Base-by-base conservation (phyloP, 1,140 invertebrate species). In the Drosophila willistoni region DNA sequence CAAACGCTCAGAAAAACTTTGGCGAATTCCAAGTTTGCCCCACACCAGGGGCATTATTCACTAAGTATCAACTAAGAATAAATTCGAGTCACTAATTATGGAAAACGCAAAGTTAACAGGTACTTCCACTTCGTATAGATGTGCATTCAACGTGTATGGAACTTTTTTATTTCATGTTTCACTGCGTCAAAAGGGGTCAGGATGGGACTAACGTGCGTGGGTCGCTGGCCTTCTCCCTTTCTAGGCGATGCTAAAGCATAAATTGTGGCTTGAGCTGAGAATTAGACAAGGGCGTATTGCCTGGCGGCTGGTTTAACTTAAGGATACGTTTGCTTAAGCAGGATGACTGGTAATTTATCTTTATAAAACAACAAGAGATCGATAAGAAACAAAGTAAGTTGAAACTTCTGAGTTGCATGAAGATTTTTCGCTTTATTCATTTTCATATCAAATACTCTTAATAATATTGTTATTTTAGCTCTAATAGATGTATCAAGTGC, bases 111-210 rank as follows among this genome's bases (percentile, higher is more conserved):
- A 7, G 17, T 2, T 51, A 51, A 51, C 2, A 51, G 44, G 44
- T 51, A 51, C 22, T 12, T 51, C 0, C 2, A 3, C n/a, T 19
- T 51, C 44, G 44, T 22, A 51, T 51, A 51, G 17, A 10, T 51
- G 14, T 19, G 14, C 14, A 3, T 47, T 47, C 9, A 3, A 36
- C 17, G 17, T 47, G 7, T 47, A 47, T 51, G 17, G 3, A 51
- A 51, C 17, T 22, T 51, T 51, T 51, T 12, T 51, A 22, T 51
- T 51, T 51, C 44, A 51, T 79, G 47, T 87, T 68, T 47, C 64
- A 67, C 54, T 51, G 64, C 69, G 79, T 76, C 55, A 75, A 66
- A 66, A 76, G 81, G 81, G 79, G 56, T 76, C 72, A 73, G 2
- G 14, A 14, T 10, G 22, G 14, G 55, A 44, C 29, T 63, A 51